Evolutionary conservation across 2,888 invertebrate genomes (phyloP), one percentile per base, ranked within the genome.

Genomic region (Cephus nigrinus): DNA sequence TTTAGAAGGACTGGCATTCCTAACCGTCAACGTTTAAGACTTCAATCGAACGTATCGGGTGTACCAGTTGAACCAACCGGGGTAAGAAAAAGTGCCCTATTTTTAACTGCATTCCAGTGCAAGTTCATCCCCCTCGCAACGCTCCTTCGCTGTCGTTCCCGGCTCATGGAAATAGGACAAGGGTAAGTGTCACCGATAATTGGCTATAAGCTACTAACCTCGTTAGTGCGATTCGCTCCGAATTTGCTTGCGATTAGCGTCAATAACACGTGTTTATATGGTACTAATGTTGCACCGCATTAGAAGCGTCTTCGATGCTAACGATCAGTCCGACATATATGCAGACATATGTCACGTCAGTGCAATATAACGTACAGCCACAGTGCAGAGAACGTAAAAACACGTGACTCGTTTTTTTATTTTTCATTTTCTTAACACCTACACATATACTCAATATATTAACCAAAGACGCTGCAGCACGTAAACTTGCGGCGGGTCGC

Each of bases 151-250:
- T 68, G 75, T 75, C 79, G 80, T 36, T 78, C 77, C 74, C 76
- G 83, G 9, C 34, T 69, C 23, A 55, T 80, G 77, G 82, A 85
- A 86, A 86, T 84, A 86, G 80, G 36, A 79, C 82, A 79, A 80
- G 78, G 80, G 81, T 80, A n/a, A 79, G 23, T 55, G 23, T 55
- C 55, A 31, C 3, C 31, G 15, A 33, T 71, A 71, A 71, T 71
- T 71, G 71, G 71, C 71, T 71, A 12, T 23, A 33, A 11, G 31
- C 71, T 81, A 83, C 84, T 85, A 88, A 88, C 86, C 83, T 86
- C 79, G 80, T 88, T 88, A 86, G 80, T 77, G 69, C 81, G 78
- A 85, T 85, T 85, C 79, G 71, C 55, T 76, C 74, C 79, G 82
- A 84, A 85, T 87, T 85, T 82, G 75, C 74, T 75, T 74, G 73